Evolutionary conservation across 37 sponge, comb jelly and placozoan genomes (phyloP).

Genomic region (Aplysina aerophoba): DNA sequence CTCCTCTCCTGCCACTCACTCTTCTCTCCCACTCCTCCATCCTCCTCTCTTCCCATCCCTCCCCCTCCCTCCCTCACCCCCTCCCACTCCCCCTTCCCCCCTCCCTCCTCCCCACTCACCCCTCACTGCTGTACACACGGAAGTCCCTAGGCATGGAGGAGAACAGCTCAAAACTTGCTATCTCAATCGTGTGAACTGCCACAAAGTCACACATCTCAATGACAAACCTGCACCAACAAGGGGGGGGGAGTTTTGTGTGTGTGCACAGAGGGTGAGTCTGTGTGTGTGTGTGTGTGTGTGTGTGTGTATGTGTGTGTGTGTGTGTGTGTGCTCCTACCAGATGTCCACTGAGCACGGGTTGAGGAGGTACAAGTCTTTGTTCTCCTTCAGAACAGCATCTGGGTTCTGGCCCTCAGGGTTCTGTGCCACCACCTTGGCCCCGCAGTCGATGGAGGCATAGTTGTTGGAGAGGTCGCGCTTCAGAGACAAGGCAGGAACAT

Average conservation of each 20-base stretch:
- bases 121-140: slow-evolving; percentile 65
- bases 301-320: too few species aligned
- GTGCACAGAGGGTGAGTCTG: not conserved
- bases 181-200: slow-evolving; percentile 69
- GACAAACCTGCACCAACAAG: slow-evolving; percentile 62
- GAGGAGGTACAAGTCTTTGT: slow-evolving; percentile 87
- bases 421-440: slow-evolving; percentile 81
- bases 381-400: slow-evolving; percentile 77
- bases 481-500: not conserved
- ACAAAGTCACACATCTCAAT: slow-evolving; percentile 91
- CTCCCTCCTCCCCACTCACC: slow-evolving; percentile 42
- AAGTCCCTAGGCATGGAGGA: slow-evolving; percentile 88
- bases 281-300: too few species aligned
- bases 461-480: slow-evolving; percentile 51
- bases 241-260: not conserved
- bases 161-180: slow-evolving; percentile 91
- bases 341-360: slow-evolving; percentile 86
- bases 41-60: too few species aligned
- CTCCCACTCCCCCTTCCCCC: not conserved
- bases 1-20: not conserved
- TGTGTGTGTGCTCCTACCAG: slow-evolving; percentile 43
- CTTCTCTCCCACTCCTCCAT: not conserved
- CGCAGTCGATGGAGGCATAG: slow-evolving; percentile 92
- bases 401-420: slow-evolving; percentile 85
- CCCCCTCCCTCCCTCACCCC: too few species aligned